Evolutionary conservation across 2,797 vertebrate species (phyloP).

Genomic region (Odontamblyopus lacepedii): DNA sequence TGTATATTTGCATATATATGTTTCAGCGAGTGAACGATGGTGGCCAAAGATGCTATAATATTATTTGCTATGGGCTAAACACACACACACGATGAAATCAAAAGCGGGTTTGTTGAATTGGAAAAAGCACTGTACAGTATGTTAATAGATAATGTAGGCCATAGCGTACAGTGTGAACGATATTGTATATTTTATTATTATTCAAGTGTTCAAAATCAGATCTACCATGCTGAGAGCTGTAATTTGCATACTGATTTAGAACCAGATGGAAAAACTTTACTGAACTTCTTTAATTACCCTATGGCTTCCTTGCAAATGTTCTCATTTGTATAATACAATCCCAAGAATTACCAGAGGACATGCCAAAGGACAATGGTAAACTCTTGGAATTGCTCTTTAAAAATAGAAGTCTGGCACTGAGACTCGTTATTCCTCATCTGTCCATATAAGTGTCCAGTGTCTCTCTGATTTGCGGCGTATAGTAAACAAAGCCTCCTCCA

Average conservation of each 20-base stretch:
- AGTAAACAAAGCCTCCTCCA: constrained; percentile 15
- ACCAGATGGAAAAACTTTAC: background rate
- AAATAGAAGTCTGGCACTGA: background rate
- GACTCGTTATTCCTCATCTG: background rate
- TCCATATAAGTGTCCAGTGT: constrained; percentile 6
- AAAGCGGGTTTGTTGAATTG: too few species aligned
- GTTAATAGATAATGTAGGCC: too few species aligned
- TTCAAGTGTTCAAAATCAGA: background rate
- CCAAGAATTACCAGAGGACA: background rate
- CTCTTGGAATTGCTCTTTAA: background rate
- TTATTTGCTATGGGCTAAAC: too few species aligned
- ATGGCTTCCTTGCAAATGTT: background rate
- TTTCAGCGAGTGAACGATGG: too few species aligned
- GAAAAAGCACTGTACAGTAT: too few species aligned
- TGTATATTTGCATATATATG: too few species aligned
- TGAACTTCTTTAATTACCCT: background rate
- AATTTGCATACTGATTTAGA: background rate
- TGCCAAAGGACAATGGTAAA: background rate
- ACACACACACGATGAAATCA: too few species aligned
- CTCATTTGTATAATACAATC: background rate
- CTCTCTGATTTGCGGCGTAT: background rate
- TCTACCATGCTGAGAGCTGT: background rate
- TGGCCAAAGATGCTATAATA: too few species aligned
- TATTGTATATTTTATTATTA: background rate
- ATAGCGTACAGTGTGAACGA: too few species aligned